Percentiles rank a stretch among this genome's conserved stretches.
Evolutionary conservation across 2,113 vertebrate species (phyloP).

Genomic region (Etheostoma spectabile): DNA sequence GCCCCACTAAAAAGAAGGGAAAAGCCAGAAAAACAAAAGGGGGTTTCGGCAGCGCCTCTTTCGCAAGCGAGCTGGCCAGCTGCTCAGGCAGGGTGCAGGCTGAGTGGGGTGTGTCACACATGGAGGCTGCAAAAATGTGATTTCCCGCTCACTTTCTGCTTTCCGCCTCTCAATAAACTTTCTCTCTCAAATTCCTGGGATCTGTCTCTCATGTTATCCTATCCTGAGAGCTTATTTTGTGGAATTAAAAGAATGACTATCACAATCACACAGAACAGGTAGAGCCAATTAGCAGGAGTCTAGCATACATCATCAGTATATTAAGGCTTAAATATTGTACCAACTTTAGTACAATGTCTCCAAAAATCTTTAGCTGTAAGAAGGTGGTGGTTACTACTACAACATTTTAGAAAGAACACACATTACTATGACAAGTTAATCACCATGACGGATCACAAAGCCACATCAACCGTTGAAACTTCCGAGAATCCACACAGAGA

Average conservation of each 20-base stretch:
- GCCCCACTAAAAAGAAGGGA: slow-evolving; percentile 76
- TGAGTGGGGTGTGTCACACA: slow-evolving; percentile 66
- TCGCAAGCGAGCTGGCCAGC: slow-evolving; percentile 78
- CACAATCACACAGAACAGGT: background rate
- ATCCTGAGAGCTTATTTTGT: background rate
- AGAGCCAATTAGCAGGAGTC: background rate
- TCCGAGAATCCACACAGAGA: slow-evolving; percentile 66
- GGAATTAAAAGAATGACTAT: background rate
- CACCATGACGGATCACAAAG: slow-evolving; percentile 42
- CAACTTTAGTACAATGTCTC: background rate
- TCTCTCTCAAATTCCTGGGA: slow-evolving; percentile 10
- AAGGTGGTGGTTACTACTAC: slow-evolving; percentile 13
- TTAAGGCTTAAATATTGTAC: background rate
- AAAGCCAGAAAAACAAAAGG: slow-evolving; percentile 83
- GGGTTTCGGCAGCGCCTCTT: slow-evolving; percentile 76
- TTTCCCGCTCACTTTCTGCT: slow-evolving; percentile 38
- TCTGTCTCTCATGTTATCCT: slow-evolving; percentile 2
- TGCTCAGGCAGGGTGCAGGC: slow-evolving; percentile 62
- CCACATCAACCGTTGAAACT: slow-evolving; percentile 59
- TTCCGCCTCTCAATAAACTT: slow-evolving; percentile 31
- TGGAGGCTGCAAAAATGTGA: slow-evolving; percentile 53
- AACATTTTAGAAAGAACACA: slow-evolving; percentile 51
- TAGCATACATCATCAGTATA: background rate
- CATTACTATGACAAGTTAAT: slow-evolving; percentile 36
- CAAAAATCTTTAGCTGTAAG: background rate